phyloP scores from a whole-genome alignment of 2,888 invertebrate genomes.

The Siphonodentalium dalli region DNA sequence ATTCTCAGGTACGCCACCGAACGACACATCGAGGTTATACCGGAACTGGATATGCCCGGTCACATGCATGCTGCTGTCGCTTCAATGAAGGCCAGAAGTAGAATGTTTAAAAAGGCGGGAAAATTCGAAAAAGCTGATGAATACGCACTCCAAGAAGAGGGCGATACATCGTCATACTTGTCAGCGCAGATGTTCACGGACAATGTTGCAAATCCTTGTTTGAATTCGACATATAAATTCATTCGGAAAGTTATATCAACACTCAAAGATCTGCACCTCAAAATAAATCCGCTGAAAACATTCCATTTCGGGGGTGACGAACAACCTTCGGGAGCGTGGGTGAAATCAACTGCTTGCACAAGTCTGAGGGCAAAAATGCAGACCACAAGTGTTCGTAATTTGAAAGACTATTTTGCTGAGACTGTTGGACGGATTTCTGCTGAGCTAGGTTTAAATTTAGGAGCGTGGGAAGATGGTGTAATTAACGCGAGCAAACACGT shows the following conservation, averaged over 20 bases:
- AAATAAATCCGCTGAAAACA: slow-evolving; percentile 36
- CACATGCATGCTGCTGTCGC: slow-evolving; percentile 55
- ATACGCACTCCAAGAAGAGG: slow-evolving; percentile 42
- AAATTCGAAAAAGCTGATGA: slow-evolving; percentile 25
- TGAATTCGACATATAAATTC: slow-evolving; percentile 52
- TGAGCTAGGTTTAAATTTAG: slow-evolving; percentile 32
- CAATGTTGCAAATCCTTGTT: slow-evolving; percentile 57
- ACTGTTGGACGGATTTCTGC: slow-evolving; percentile 23
- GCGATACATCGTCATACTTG: slow-evolving; percentile 33
- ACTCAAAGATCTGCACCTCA: slow-evolving; percentile 36
- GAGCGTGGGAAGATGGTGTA: slow-evolving; percentile 52
- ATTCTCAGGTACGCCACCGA: slow-evolving; percentile 45
- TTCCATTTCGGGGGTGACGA: slow-evolving; percentile 59
- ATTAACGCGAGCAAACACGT: slow-evolving; percentile 12
- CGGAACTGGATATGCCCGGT: slow-evolving; percentile 60
- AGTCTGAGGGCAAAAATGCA: slow-evolving; percentile 9
- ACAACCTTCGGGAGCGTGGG: slow-evolving; percentile 49
- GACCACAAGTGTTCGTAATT: too few relatives aligned
- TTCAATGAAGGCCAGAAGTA: slow-evolving; percentile 49
- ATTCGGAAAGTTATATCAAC: slow-evolving; percentile 45
- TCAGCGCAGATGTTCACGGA: slow-evolving; percentile 55
- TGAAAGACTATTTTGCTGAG: slow-evolving; percentile 38
- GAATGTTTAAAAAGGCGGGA: slow-evolving; percentile 17
- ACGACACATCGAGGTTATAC: slow-evolving; percentile 56
- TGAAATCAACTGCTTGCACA: slow-evolving; percentile 44